These are phyloP conservation scores for Notolabrus celidotus DNA, from an alignment of 2,797 vertebrate species.

Conservation along the genomic window DNA sequence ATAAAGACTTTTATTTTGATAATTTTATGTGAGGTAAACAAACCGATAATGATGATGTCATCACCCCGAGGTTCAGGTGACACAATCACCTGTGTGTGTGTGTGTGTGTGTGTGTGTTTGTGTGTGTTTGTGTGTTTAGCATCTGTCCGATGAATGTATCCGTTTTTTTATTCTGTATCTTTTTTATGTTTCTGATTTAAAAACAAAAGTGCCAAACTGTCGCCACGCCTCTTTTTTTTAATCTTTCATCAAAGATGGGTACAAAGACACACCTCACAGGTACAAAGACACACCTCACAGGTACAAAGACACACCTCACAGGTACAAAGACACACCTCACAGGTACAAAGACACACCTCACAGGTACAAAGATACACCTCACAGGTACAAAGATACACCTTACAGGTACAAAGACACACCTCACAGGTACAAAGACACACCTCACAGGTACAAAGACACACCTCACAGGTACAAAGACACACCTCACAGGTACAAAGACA, in stretches of 20 bases:
- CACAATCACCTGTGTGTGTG: constrained; percentile 3
- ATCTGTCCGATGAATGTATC: constrained; percentile 22
- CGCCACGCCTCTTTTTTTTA: too few species aligned
- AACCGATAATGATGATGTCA: neutral
- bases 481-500: too few species aligned
- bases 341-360: too few species aligned
- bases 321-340: too few species aligned
- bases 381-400: too few species aligned
- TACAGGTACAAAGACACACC: too few species aligned
- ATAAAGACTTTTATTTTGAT: neutral
- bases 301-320: too few species aligned
- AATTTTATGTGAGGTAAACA: neutral
- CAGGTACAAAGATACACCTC: too few species aligned
- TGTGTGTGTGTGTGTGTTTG: neutral
- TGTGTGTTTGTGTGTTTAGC: neutral
- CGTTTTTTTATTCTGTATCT: neutral
- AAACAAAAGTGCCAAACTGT: constrained; percentile 22
- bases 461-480: too few species aligned
- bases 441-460: too few species aligned
- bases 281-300: too few species aligned
- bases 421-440: too few species aligned
- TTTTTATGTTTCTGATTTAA: constrained; percentile 2
- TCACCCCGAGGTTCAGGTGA: constrained; percentile 13
- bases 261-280: neutral
- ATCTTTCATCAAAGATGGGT: neutral